Evolutionary conservation across 2,888 invertebrate species (phyloP), one percentile per base, ranked within the genome.

Genomic region (Ophion ellenae): DNA sequence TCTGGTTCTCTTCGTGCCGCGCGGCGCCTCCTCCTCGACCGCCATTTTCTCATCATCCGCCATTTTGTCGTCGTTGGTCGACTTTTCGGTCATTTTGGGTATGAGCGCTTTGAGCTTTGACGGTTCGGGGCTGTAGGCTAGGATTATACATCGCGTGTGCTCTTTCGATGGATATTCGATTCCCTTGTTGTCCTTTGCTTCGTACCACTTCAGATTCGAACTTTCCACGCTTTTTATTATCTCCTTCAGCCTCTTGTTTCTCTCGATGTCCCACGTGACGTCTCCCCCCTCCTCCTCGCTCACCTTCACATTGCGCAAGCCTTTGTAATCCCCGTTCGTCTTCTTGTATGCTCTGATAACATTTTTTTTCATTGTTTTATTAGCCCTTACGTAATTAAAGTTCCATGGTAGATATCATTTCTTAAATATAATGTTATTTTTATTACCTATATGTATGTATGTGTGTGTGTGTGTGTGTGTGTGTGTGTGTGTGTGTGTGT

Each of bases 101-200:
- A 87, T 61, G 14, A 91, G 74, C 20, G 89, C 88, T 71, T 88
- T 90, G 53, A 92, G 17, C 57, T 90, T 91, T 0, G 85, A 36
- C 0, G 96, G 95, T 86, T 97, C 97, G 0, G 97, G 97, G 77
- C 97, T 97, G 91, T 97, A 97, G 0, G 96, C 97, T 96, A 97
- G 96, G 67, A 97, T 94, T 71, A 97, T 95, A 91, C 97, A 94
- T 89, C 96, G 94, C 82, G 96, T 88, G 90, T 97, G 97, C 78
- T 96, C 96, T 66, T 95, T 95, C 0, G 96, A 96, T 0, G 97
- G 97, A 47, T 96, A 95, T 47, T 97, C 90, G 4, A 89, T 87
- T 5, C 88, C 85, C 20, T 87, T 85, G 6, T 90, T 89, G 0
- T 87, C 96, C 36, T 90, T 89, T 11, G 89, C 89, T 69, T 91